phyloP scores from a whole-genome alignment of 2,797 vertebrate genomes.

The Mionectes olivaceus region DNA sequence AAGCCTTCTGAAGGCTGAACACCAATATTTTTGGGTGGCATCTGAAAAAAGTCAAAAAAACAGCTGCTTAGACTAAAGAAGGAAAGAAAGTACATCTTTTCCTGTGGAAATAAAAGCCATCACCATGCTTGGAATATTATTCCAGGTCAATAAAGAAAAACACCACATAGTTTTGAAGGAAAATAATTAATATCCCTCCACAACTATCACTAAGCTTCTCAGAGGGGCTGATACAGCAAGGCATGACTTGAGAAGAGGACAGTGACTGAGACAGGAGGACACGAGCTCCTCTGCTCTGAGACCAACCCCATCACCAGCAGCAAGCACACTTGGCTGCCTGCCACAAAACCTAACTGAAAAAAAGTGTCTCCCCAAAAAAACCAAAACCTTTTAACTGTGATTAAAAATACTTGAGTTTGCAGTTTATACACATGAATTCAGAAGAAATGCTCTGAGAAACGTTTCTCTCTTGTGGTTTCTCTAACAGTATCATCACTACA shows the following conservation, averaged over 20 bases:
- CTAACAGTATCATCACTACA: neutral
- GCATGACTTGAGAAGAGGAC: neutral
- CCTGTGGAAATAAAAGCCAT: neutral
- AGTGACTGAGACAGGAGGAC: neutral
- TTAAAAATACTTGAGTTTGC: neutral
- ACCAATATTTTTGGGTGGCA: neutral
- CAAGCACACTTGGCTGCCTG: neutral
- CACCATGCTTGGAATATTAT: neutral
- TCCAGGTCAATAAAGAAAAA: neutral
- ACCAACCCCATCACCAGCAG: neutral
- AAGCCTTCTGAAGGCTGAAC: neutral
- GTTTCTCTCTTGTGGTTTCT: slow-evolving; percentile 32
- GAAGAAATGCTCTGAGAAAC: neutral
- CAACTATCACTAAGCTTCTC: neutral
- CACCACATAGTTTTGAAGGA: neutral
- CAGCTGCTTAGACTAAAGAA: neutral
- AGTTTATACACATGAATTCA: neutral
- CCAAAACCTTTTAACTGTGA: neutral
- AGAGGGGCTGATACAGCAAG: neutral
- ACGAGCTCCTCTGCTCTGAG: neutral
- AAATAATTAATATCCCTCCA: neutral
- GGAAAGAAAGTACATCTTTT: neutral
- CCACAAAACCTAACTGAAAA: neutral
- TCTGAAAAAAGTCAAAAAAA: neutral
- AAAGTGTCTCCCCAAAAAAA: neutral